Evolutionary conservation across 2,888 invertebrate genomes (phyloP).

Genomic region (Hedya salicella): DNA sequence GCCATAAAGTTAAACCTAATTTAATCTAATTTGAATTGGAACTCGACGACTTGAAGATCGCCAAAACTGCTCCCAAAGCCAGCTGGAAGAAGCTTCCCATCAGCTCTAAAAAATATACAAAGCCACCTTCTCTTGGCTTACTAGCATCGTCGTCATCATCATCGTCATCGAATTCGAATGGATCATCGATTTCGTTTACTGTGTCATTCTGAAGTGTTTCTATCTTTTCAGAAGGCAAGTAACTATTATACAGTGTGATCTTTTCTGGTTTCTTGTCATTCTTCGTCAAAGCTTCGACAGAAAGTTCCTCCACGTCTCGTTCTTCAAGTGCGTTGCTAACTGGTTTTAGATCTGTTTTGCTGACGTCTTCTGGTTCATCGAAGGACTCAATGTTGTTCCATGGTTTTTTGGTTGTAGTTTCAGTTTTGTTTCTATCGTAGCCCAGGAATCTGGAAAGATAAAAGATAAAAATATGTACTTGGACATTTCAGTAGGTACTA

Average conservation of each 20-base stretch:
- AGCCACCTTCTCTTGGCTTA: constrained; percentile 57
- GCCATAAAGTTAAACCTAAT: not conserved
- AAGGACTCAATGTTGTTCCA: constrained; percentile 64
- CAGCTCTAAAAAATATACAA: constrained; percentile 66
- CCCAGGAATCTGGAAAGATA: constrained; percentile 68
- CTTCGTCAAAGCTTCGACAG: constrained; percentile 61
- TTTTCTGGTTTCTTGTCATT: constrained; percentile 73
- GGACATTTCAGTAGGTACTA: too few species aligned
- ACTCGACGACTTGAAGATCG: constrained; percentile 56
- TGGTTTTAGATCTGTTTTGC: constrained; percentile 55
- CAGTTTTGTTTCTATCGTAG: constrained; percentile 53
- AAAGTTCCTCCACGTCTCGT: constrained; percentile 73
- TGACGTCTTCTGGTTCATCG: constrained; percentile 58
- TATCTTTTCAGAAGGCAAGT: constrained; percentile 56
- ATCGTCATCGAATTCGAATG: constrained; percentile 47
- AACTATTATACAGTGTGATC: constrained; percentile 65
- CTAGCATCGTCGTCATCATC: constrained; percentile 34
- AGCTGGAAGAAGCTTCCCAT: constrained; percentile 69
- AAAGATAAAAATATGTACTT: not conserved
- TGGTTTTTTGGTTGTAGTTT: constrained; percentile 54
- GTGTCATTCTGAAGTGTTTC: constrained; percentile 45
- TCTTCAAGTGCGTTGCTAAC: constrained; percentile 62
- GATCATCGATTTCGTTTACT: constrained; percentile 45
- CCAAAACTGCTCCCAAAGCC: constrained; percentile 65
- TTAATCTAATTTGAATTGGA: constrained; percentile 30